Conservation (phyloP, 2,888 invertebrate species). For the Drosophila tripunctata region DNA sequence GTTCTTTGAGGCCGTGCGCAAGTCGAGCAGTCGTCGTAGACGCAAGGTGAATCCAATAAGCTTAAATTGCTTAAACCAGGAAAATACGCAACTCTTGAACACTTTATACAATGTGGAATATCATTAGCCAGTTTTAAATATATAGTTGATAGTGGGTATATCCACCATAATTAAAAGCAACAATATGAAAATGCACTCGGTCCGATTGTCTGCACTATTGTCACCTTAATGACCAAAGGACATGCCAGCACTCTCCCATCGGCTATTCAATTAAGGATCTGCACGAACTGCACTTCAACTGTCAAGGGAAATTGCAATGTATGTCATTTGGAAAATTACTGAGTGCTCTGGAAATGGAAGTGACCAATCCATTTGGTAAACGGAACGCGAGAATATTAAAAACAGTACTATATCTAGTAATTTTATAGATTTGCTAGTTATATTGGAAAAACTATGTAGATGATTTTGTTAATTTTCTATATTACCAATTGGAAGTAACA, state of each 20-base stretch:
- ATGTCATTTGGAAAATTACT: conserved; percentile 67
- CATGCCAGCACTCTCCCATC: conserved; percentile 48
- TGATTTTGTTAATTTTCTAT: too few species aligned
- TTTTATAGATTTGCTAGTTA: too few species aligned
- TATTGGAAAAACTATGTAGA: too few species aligned
- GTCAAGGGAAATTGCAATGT: conserved; percentile 43
- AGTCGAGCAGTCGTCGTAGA: conserved; percentile 38
- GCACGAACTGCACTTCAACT: conserved; percentile 16
- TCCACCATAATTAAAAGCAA: conserved; percentile 26
- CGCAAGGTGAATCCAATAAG: conserved; percentile 50
- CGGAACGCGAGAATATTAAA: neutral
- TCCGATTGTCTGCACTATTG: conserved; percentile 12
- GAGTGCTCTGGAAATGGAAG: conserved; percentile 12
- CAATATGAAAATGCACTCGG: conserved; percentile 25
- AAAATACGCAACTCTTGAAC: neutral
- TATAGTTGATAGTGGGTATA: conserved; percentile 6
- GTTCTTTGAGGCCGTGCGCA: conserved; percentile 64
- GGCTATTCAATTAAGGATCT: conserved; percentile 53
- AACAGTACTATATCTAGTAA: too few species aligned
- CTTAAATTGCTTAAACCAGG: too few species aligned
- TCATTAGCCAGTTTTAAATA: neutral
- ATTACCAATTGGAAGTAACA: too few species aligned
- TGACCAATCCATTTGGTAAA: conserved; percentile 20
- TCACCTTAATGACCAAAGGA: conserved; percentile 52
- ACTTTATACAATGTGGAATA: too few species aligned